Base-by-base conservation (phyloP, 2,888 invertebrate species). In the Agonum fuliginosum region DNA sequence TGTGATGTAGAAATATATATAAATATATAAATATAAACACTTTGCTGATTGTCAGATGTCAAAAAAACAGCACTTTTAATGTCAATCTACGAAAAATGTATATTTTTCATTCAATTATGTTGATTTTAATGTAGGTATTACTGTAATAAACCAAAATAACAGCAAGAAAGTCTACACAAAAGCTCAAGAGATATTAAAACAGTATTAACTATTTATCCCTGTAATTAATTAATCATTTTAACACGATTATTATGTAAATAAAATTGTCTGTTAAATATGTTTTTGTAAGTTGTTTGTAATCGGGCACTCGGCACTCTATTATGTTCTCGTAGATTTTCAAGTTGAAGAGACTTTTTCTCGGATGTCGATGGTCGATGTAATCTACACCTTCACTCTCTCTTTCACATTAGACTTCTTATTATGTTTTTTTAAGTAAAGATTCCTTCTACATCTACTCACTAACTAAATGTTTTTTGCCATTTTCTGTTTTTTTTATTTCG, bases 171-270 rank as follows among this genome's bases (percentile, higher is more conserved):
- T 20, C 22, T 51, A 51, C n/a, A 24, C 19, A 51, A 22, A 1
- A 51, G 17, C 51, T 51, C 24, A 48, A 48, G 10, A 8, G 5
- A n/a, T 51, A 51, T 24, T 51, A 19, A 51, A 51, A 51, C 51
- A 51, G 19, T 54, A 24, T 54, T 54, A 54, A 54, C 27, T 12
- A 54, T 24, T 54, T 54, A 54, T 12, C 54, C 24, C 1, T 4
- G 1, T 54, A 54, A 54, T 54, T 54, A 54, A 54, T 54, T n/a
- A 54, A 54, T 54, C 54, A 54, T 54, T 24, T 54, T 54, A 54
- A n/a, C 54, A 10, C 24, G 54, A 24, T 54, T 54, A 54, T 54
- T 54, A 54, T 54, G 54, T 24, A 54, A 54, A 54, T 54, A 54
- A 12, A 24, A 22, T 10, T 24, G 54, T n/a, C 10, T 24, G 54